Evolutionary conservation across 2,113 vertebrate genomes (phyloP), one percentile per base, ranked within the genome.

Genomic region (Stictonetta naevosa): DNA sequence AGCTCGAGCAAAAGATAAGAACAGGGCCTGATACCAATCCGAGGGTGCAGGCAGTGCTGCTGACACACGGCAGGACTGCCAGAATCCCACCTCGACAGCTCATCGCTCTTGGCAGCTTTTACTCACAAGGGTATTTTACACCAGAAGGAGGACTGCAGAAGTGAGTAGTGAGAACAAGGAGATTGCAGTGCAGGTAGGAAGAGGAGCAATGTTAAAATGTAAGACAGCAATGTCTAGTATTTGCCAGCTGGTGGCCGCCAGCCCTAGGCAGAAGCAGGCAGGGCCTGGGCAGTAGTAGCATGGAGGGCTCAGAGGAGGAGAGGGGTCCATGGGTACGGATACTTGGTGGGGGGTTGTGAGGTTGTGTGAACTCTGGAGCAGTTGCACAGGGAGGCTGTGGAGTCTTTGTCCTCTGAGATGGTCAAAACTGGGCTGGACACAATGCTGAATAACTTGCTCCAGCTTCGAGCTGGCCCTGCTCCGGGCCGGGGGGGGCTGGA

Each of bases 41-140:
- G 48, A 34, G 26, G 0, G 2, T 38, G 33, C 22, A 53, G 36
- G 12, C 19, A n/a, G 11, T 1, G 0, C n/a, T 67, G 53, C 28
- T 74, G 82, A 33, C 4, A 1, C 10, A 11, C 4, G 8, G 15
- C 36, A 42, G 36, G 33, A n/a, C 46, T 28, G 33, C 28, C 58
- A 78, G 64, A 40, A 52, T 66, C 33, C 50, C 31, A 34, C 42
- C 53, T 23, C 46, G 17, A 5, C 38, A 60, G 44, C 42, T 28
- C 44, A 19, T 77, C 63, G 10, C 20, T 15, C 8, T 0, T 4
- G 50, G 31, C 26, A 19, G 26, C 28, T 64, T 71, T 58, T 15
- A 50, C 33, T 60, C 13, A 18, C 29, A 40, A 55, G 23, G 26
- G 64, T 14, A 40, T 28, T 46, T 80, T 44, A 55, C 53, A 55